Evolutionary conservation across 2,888 invertebrate genomes (phyloP), one percentile per base, ranked within the genome.

Genomic region (Lutraria lutraria): DNA sequence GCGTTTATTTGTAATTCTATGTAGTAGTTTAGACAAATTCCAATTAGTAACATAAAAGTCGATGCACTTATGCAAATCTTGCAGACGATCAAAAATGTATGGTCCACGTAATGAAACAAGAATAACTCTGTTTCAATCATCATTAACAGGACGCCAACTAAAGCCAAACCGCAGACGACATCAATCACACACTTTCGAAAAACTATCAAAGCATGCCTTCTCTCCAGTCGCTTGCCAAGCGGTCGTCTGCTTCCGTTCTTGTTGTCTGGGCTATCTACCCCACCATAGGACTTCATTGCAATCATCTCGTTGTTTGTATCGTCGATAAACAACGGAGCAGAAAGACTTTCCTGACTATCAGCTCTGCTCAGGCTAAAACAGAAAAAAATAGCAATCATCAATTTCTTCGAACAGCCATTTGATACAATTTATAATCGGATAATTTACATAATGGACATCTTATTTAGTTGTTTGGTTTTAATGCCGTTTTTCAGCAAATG

Each of bases 51-150:
- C 16, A 93, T 86, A 15, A 91, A 86, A 0, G 95, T 95, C 52
- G 94, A 93, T 34, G 93, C 88, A 13, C 94, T 93, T 19, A 95
- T 94, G 29, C 91, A 85, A 19, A 91, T 85, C 87, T 95, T 95
- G 8, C 95, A 85, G 10, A 92, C 86, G 21, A 94, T 89, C 0
- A 89, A 25, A 0, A 93, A 90, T 10, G 87, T 82, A 72, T 94
- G 94, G 43, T 92, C 89, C 25, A 89, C 86, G 19, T 87, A 81
- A 43, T 93, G 83, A 15, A 88, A 88, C 56, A 94, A 93, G 81
- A 90, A 94, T n/a, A 95, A 87, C 82, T 95, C 95, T 4, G 94
- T 95, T 91, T 95, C 95, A 10, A 94, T 87, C 87, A 95, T 92
- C 95, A 95, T 95, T n/a, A 95, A 84, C 0, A 93, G 31, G 43